Conservation (phyloP, 2,888 invertebrate species). For the Syrista parreyssii region DNA sequence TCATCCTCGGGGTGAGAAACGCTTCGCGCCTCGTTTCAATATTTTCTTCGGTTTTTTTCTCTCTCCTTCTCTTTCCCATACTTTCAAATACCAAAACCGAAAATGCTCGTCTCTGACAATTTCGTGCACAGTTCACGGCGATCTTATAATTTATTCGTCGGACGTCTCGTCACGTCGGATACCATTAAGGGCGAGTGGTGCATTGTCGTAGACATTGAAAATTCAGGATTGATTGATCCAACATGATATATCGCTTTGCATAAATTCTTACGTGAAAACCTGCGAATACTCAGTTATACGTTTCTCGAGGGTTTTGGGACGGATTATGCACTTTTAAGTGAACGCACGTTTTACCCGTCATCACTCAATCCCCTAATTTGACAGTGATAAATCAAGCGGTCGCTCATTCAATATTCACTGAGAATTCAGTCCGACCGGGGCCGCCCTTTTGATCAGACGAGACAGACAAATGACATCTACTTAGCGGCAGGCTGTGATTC, state of each 20-base stretch:
- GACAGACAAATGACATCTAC: slow-evolving; percentile 14
- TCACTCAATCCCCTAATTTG: slow-evolving; percentile 13
- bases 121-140: neutral
- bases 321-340: neutral
- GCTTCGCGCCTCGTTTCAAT: neutral
- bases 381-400: slow-evolving; percentile 18
- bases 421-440: slow-evolving; percentile 5
- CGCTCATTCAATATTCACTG: neutral
- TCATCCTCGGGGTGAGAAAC: neutral
- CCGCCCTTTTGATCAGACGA: slow-evolving; percentile 12
- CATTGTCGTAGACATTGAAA: neutral
- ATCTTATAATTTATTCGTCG: neutral
- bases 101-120: neutral
- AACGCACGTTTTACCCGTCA: neutral
- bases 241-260: neutral
- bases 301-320: neutral
- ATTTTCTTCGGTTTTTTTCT: neutral
- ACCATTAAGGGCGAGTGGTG: neutral
- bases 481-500: neutral
- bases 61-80: neutral
- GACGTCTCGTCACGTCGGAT: neutral
- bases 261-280: neutral
- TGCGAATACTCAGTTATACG: neutral
- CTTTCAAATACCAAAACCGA: neutral
- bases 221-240: neutral